Conservation (phyloP, 2,797 vertebrate species). For the Pogonophryne albipinna region DNA sequence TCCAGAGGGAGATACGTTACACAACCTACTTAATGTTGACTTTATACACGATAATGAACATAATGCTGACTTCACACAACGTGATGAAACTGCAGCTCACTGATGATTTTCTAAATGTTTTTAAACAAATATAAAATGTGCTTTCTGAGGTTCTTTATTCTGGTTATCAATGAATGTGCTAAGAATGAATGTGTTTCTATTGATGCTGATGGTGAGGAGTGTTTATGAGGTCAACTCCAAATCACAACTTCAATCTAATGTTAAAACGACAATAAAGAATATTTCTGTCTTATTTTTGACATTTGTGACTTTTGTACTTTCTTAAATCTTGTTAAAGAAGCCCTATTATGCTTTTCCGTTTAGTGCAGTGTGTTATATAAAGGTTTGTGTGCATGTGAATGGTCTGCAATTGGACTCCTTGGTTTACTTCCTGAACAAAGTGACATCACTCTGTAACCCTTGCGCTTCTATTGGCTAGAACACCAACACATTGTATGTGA, state of each 20-base stretch:
- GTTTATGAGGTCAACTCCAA: constrained; percentile 11
- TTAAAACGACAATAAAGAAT: neutral
- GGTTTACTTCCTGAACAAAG: too few relatives aligned
- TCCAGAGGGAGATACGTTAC: too few relatives aligned
- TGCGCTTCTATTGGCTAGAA: too few relatives aligned
- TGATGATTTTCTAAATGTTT: neutral
- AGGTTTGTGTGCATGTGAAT: too few relatives aligned
- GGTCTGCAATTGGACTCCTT: too few relatives aligned
- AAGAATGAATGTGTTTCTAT: neutral
- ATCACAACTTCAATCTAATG: neutral
- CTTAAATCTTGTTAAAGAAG: neutral
- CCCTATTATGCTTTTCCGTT: too few relatives aligned
- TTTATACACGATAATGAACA: too few relatives aligned
- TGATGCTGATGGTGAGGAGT: neutral
- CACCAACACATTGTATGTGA: too few relatives aligned
- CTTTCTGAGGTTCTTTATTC: neutral
- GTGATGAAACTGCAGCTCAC: neutral
- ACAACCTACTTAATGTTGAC: too few relatives aligned
- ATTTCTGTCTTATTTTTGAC: neutral
- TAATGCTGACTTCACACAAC: neutral
- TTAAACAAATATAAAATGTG: neutral
- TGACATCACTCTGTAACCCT: too few relatives aligned
- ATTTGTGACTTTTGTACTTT: neutral
- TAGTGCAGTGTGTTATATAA: too few relatives aligned
- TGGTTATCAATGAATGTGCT: neutral